A percentile compares a stretch with the other conserved stretches of the same genome.
phyloP scores from a whole-genome alignment of 1,140 invertebrate genomes.

The Paramacrobiotus metropolitanus region DNA sequence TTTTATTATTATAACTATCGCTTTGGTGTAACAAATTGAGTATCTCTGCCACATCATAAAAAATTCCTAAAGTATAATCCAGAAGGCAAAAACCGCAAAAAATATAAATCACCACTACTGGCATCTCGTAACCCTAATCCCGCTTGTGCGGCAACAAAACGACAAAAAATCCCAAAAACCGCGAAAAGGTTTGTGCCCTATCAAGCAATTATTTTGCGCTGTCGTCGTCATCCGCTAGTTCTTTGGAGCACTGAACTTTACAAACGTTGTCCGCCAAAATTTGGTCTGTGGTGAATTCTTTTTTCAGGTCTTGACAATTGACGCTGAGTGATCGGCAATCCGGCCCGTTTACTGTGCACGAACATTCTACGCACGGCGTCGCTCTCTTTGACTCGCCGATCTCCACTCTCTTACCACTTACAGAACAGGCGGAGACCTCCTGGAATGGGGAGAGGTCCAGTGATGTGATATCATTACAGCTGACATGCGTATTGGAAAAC shows the following conservation, averaged over 20 bases:
- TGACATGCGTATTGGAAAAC: conserved; percentile 54
- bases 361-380: conserved; percentile 60
- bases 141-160: no score
- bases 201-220: not conserved
- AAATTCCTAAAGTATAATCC: not conserved
- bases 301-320: conserved; percentile 52
- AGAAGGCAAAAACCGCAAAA: not conserved
- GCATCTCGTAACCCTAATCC: no score
- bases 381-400: conserved; percentile 55
- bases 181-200: not conserved
- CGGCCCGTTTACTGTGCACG: conserved; percentile 53
- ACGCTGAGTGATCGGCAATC: conserved; percentile 67
- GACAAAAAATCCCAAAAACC: not conserved
- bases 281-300: conserved; percentile 52
- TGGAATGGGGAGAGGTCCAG: conserved; percentile 56
- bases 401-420: conserved; percentile 43
- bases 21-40: no score
- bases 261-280: conserved; percentile 64
- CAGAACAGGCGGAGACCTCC: conserved; percentile 46
- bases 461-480: conserved; percentile 46
- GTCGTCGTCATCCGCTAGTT: not conserved
- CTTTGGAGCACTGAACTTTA: conserved; percentile 47
- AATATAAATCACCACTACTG: not conserved
- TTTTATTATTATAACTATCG: no score
- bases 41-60: no score